phyloP scores from a whole-genome alignment of 1,140 invertebrate genomes.

The Panagrolaimus sp. region DNA sequence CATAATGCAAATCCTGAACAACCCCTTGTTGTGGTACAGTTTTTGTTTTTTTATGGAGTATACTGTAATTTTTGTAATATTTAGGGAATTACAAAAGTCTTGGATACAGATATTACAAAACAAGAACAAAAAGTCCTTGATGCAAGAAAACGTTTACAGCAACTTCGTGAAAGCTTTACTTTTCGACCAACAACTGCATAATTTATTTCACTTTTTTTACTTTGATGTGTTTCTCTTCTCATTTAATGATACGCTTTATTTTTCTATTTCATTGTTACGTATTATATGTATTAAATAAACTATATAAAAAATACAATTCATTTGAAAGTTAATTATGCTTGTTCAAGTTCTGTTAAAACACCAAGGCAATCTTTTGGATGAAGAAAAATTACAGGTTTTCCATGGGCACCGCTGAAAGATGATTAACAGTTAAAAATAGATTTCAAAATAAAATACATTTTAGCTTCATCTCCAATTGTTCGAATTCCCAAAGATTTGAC shows the following conservation, averaged over 20 bases:
- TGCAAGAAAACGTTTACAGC: neutral
- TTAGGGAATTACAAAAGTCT: neutral
- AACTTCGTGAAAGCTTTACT: constrained; percentile 1
- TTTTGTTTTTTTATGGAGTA: no score
- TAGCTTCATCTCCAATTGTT: constrained; percentile 62
- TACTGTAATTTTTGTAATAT: neutral
- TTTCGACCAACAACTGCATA: neutral
- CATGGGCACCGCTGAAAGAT: constrained; percentile 68
- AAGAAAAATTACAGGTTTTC: constrained; percentile 68
- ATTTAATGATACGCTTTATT: neutral
- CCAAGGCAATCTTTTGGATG: constrained; percentile 69
- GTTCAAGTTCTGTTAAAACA: constrained; percentile 65
- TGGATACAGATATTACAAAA: neutral
- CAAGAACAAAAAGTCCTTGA: constrained; percentile 8
- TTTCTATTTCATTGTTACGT: neutral
- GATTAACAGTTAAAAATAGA: no score
- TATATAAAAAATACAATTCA: neutral
- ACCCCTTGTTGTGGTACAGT: neutral
- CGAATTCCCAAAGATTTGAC: constrained; percentile 62
- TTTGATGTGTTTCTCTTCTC: neutral
- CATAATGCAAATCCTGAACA: constrained; percentile 3
- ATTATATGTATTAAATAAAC: neutral
- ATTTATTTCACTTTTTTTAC: neutral
- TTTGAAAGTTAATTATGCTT: neutral
- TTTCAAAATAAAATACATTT: no score